Conservation (phyloP, 1,140 invertebrate genomes). For the Heterodera carotae region DNA sequence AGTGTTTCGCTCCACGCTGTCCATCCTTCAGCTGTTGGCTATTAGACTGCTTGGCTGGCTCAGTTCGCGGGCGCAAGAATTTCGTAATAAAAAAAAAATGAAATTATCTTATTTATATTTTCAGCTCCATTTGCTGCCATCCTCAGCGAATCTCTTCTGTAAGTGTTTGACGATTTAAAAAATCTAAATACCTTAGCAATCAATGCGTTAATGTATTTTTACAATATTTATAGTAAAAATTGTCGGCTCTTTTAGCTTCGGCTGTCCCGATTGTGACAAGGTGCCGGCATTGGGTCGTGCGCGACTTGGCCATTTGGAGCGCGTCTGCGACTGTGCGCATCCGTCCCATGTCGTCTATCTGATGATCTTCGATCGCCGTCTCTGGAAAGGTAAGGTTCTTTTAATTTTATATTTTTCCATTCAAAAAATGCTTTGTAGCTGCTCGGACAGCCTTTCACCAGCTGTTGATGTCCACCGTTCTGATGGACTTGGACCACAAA, state of each 20-base stretch:
- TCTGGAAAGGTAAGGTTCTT: constrained; percentile 43
- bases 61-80: constrained; percentile 48
- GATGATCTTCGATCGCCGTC: constrained; percentile 45
- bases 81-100: neutral
- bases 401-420: constrained; percentile 31
- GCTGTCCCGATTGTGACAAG: neutral
- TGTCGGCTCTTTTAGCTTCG: neutral
- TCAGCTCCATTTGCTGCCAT: constrained; percentile 58
- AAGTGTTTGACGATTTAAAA: neutral
- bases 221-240: neutral
- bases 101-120: constrained; percentile 26
- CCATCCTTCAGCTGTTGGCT: constrained; percentile 52
- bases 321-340: constrained; percentile 38
- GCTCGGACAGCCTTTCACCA: constrained; percentile 59
- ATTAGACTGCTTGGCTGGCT: constrained; percentile 53
- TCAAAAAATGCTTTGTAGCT: constrained; percentile 36
- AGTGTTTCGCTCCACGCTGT: constrained; percentile 45
- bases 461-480: constrained; percentile 59
- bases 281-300: neutral
- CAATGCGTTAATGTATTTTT: no score
- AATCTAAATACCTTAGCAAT: neutral
- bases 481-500: constrained; percentile 65
- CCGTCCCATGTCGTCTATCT: constrained; percentile 34
- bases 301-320: constrained; percentile 10
- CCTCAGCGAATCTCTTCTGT: constrained; percentile 56